Evolutionary conservation across 2,888 invertebrate species (phyloP).

Genomic region (Melanotus villosus): DNA sequence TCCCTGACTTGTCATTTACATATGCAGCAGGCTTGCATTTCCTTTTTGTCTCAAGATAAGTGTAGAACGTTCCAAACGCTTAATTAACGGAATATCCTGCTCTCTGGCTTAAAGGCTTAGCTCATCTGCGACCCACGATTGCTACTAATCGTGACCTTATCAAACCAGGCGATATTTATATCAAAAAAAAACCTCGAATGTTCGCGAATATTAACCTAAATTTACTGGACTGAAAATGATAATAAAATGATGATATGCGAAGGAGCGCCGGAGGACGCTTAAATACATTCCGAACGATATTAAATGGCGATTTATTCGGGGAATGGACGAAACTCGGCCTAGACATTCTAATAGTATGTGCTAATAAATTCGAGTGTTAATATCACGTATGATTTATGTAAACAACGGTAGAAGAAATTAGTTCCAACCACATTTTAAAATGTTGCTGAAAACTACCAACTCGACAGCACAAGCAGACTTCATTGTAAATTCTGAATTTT

Average conservation of each 20-base stretch:
- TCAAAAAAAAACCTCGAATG: too few relatives aligned
- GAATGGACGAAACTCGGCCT: background rate
- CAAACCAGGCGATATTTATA: too few relatives aligned
- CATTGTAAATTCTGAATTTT: conserved; percentile 15
- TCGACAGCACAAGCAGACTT: background rate
- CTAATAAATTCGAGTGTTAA: background rate
- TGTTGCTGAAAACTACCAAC: conserved; percentile 3
- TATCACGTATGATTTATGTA: background rate
- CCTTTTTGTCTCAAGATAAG: background rate
- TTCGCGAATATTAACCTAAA: too few relatives aligned
- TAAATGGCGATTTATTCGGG: too few relatives aligned
- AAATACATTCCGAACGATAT: too few relatives aligned
- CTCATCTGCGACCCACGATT: conserved; percentile 26
- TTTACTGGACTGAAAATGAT: too few relatives aligned
- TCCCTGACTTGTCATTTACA: too few relatives aligned
- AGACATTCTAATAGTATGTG: background rate
- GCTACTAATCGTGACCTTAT: too few relatives aligned
- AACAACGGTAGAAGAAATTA: background rate
- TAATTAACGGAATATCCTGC: conserved; percentile 50
- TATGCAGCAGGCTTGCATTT: background rate
- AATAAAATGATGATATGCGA: too few relatives aligned
- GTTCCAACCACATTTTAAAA: background rate
- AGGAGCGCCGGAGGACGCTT: too few relatives aligned
- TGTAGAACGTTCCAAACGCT: conserved; percentile 2
- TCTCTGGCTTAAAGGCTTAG: conserved; percentile 36